Base-by-base conservation (phyloP, 2,888 invertebrate species). In the Ischnura elegans region DNA sequence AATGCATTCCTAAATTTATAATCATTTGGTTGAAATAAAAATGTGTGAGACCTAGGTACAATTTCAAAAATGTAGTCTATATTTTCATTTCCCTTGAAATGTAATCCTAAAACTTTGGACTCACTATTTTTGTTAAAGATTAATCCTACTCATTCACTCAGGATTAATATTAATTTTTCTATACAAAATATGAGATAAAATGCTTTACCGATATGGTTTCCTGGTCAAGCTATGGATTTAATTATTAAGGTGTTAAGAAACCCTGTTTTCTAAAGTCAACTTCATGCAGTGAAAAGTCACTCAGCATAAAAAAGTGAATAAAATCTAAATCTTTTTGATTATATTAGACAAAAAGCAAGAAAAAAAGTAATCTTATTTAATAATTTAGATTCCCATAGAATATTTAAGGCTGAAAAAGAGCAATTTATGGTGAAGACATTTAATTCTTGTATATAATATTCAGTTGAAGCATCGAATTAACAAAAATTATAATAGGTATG, bases 161-260 rank as follows among this genome's bases (percentile, higher is more conserved):
- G 25, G 36, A 36, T 36, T 16, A 76, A 76, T 36, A 36, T 36
- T 76, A 10, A 76, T 36, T 76, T 76, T 66, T 76, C 10, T 29
- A 29, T 36, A 76, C 36, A 25, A 36, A 36, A 76, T 36, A 16
- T 5, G 36, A 36, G 25, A 76, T 36, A 76, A 76, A 76, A 76
- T 76, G 76, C 36, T 76, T 76, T 76, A 76, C 76, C 76, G 36
- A 76, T 76, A 76, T 76, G 76, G 29, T 36, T 76, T 76, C 76
- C 76, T 76, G 76, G 76, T 76, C 76, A 76, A 76, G 76, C 76
- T 76, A 76, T 76, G 76, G 76, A 76, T 76, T 76, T 76, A 76
- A 76, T 76, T 76, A 76, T 76, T 76, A 8, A 76, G 36, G 76
- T 36, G 76, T 76, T 76, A 76, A 36, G 36, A 76, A 76, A 76